These are phyloP conservation scores for Chalcosyrphus nemorum DNA, from an alignment of 2,888 invertebrate species.

Conservation along the genomic window DNA sequence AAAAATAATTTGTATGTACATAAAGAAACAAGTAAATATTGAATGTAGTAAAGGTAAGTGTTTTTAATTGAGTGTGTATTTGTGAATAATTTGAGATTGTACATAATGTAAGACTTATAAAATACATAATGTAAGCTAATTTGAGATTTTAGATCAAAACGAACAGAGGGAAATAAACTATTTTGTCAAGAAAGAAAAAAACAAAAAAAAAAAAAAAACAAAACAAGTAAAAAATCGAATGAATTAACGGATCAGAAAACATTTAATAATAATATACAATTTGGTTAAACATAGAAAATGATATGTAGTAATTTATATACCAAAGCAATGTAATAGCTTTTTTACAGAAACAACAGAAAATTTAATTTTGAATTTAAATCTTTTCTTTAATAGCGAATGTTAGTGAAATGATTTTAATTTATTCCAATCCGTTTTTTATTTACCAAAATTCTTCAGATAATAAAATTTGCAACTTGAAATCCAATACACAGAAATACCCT, in stretches of 20 bases:
- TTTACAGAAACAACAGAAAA: constrained; percentile 49
- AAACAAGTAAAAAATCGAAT: no score
- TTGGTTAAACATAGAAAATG: constrained; percentile 2
- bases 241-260: neutral
- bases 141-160: neutral
- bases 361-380: constrained; percentile 1
- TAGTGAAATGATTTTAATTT: constrained; percentile 20
- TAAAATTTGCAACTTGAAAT: constrained; percentile 26
- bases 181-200: constrained; percentile 60
- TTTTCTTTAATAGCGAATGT: constrained; percentile 47
- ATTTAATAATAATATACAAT: neutral
- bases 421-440: neutral
- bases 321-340: constrained; percentile 65
- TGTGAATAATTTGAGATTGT: neutral
- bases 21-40: no score
- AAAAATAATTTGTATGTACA: neutral
- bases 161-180: constrained; percentile 48
- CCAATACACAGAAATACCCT: constrained; percentile 5
- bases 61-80: constrained; percentile 10
- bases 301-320: constrained; percentile 49
- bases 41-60: neutral
- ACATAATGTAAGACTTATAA: neutral
- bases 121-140: constrained; percentile 12
- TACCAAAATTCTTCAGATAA: neutral
- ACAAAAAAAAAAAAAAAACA: no score